Conservation (phyloP, 2,113 vertebrate species). For the Pantherophis guttatus region DNA sequence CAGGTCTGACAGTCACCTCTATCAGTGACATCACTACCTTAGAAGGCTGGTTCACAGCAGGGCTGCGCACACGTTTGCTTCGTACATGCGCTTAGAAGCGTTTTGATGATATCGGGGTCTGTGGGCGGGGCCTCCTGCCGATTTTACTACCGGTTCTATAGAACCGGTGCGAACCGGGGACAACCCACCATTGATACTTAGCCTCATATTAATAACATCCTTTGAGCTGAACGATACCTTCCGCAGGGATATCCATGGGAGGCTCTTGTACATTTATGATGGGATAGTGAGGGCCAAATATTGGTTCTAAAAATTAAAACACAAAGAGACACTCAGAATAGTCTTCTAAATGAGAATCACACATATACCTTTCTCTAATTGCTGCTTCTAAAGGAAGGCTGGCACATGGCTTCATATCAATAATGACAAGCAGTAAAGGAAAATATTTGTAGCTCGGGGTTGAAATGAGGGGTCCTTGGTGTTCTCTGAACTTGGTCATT, state of each 20-base stretch:
- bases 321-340: neutral
- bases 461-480: neutral
- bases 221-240: neutral
- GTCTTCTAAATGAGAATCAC: neutral
- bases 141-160: no score
- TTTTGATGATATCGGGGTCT: no score
- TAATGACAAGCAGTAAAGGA: neutral
- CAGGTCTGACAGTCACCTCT: neutral
- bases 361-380: neutral
- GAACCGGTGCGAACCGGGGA: no score
- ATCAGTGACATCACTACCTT: neutral
- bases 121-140: no score
- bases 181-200: neutral
- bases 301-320: neutral
- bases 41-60: neutral
- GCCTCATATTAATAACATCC: neutral
- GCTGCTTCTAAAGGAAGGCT: neutral
- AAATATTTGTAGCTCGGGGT: neutral
- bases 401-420: neutral
- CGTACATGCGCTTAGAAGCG: no score
- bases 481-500: neutral
- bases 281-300: neutral
- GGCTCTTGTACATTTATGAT: neutral
- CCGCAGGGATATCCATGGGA: neutral
- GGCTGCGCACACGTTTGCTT: no score